Percentiles rank a stretch among this genome's conserved stretches.
phyloP scores from a whole-genome alignment of 2,113 vertebrate species.

The Podilymbus podiceps region DNA sequence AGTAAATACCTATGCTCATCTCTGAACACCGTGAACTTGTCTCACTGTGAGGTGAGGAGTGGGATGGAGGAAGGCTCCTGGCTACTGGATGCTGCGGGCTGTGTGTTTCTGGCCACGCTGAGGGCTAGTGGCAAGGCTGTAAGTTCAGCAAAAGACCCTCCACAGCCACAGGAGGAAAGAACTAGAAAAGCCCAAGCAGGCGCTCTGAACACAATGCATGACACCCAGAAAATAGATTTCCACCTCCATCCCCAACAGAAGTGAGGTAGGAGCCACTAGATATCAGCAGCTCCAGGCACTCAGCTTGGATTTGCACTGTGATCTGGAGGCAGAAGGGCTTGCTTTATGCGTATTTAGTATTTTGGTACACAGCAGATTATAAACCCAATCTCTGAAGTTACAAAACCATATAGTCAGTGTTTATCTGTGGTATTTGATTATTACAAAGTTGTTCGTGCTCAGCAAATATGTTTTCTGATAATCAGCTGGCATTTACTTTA shows the following conservation, averaged over 20 bases:
- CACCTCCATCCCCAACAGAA: background rate
- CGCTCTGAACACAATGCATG: background rate
- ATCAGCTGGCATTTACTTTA: conserved; percentile 70
- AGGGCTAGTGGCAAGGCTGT: background rate
- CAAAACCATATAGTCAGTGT: background rate
- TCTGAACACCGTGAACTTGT: background rate
- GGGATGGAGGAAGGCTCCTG: background rate
- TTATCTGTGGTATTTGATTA: conserved; percentile 35
- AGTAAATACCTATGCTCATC: background rate
- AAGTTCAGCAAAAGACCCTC: background rate
- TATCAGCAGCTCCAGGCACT: background rate
- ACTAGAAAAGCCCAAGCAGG: background rate
- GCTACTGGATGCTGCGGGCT: background rate
- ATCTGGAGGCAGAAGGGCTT: background rate
- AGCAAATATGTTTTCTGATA: conserved; percentile 61
- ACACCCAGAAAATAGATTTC: background rate
- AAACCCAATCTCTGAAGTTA: conserved; percentile 9
- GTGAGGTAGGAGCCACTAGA: accelerated
- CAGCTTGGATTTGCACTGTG: background rate
- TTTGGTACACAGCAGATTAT: background rate
- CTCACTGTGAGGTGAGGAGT: background rate
- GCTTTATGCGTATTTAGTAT: background rate
- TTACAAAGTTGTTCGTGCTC: conserved; percentile 27
- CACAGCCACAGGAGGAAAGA: background rate
- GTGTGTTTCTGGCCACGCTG: background rate